These are phyloP conservation scores for Hypocryptadius cinnamomeus DNA, from an alignment of 2,113 vertebrate genomes.

Conservation along the genomic window DNA sequence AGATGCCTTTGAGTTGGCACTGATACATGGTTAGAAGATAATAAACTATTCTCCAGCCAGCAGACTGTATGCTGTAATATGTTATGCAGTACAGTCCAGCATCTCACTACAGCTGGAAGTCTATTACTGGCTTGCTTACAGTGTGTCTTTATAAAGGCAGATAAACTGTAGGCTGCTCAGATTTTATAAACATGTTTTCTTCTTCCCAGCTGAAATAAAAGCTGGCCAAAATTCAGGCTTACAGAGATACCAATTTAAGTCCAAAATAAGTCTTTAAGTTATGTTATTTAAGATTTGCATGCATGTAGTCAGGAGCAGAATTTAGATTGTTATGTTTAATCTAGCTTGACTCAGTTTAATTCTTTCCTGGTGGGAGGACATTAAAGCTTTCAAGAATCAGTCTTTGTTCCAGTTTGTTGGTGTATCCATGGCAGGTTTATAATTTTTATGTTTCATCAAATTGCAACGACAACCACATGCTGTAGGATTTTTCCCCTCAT, in stretches of 20 bases:
- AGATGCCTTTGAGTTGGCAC: background rate
- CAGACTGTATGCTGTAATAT: background rate
- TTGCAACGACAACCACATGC: constrained; percentile 14
- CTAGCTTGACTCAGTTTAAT: background rate
- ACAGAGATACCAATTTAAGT: background rate
- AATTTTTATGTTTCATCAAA: constrained; percentile 28
- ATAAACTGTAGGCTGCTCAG: background rate
- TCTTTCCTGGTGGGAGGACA: constrained; percentile 10
- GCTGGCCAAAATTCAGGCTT: background rate
- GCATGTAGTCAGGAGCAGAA: constrained; percentile 4
- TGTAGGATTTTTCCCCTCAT: background rate
- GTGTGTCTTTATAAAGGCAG: constrained; percentile 3
- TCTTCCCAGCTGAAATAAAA: constrained; percentile 25
- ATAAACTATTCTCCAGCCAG: background rate
- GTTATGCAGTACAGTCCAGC: background rate
- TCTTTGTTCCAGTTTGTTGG: constrained; percentile 1
- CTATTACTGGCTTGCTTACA: background rate
- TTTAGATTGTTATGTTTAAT: constrained; percentile 23
- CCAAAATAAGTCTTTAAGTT: background rate
- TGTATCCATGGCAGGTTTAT: background rate
- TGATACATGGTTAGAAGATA: background rate
- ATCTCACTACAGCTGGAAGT: background rate
- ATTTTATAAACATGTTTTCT: constrained; percentile 43
- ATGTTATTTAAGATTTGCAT: constrained; percentile 23
- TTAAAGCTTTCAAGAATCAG: constrained; percentile 6